Evolutionary conservation across 2,888 invertebrate species (phyloP).

Genomic region (Priocnemis perturbator): DNA sequence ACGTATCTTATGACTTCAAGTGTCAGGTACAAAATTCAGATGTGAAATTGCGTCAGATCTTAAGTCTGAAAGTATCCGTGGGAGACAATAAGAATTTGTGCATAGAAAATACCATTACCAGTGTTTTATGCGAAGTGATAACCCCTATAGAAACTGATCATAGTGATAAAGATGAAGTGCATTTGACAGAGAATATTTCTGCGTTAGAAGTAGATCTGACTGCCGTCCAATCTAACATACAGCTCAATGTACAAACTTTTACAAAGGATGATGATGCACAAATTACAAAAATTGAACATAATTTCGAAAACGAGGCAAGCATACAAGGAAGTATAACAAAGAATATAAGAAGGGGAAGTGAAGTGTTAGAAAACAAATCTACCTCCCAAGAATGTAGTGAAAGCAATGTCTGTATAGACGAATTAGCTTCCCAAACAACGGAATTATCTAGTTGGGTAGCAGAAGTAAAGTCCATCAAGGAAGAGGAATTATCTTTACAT

Average conservation of each 20-base stretch:
- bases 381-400: background rate
- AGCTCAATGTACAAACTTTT: conserved; percentile 13
- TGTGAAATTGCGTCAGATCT: conserved; percentile 59
- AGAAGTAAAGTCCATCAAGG: conserved; percentile 16
- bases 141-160: conserved; percentile 26
- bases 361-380: conserved; percentile 7
- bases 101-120: conserved; percentile 15
- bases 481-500: conserved; percentile 22
- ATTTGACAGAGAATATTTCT: conserved; percentile 14
- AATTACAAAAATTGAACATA: conserved; percentile 5
- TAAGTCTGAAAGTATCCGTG: conserved; percentile 35
- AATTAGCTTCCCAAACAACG: background rate
- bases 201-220: background rate
- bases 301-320: conserved; percentile 6
- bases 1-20: conserved; percentile 65
- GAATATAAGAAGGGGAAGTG: background rate
- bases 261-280: conserved; percentile 13
- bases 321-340: conserved; percentile 2
- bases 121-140: conserved; percentile 41
- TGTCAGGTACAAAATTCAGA: conserved; percentile 66
- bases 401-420: conserved; percentile 8
- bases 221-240: conserved; percentile 9
- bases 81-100: conserved; percentile 22
- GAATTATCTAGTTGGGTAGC: background rate
- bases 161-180: background rate